Percentiles rank a stretch among this genome's conserved stretches.
These are phyloP conservation scores for Drosophila azteca DNA, from an alignment of 1,140 invertebrate genomes.

Conservation along the genomic window DNA sequence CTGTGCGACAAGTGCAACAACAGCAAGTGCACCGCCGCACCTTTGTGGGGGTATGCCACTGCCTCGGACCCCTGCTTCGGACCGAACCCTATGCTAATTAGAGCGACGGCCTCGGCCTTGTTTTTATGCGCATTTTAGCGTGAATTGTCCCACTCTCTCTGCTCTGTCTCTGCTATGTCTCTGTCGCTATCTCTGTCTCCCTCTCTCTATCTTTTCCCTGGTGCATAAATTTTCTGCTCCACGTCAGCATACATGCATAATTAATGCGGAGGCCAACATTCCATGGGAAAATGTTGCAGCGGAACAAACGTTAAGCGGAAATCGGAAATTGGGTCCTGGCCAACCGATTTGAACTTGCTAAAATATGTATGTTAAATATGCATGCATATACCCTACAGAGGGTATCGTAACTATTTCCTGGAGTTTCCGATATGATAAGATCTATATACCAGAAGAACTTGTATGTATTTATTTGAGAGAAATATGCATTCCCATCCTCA, in stretches of 20 bases:
- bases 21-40: constrained; percentile 69
- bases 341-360: constrained; percentile 26
- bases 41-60: constrained; percentile 27
- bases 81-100: constrained; percentile 71
- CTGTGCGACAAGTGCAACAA: neutral
- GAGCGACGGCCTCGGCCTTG: constrained; percentile 78
- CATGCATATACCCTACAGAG: too few species aligned
- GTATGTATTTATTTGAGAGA: too few species aligned
- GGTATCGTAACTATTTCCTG: neutral
- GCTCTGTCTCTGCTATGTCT: neutral
- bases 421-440: too few species aligned
- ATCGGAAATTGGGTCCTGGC: constrained; percentile 65
- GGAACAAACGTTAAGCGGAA: constrained; percentile 74
- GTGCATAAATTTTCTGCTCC: constrained; percentile 78
- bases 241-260: constrained; percentile 65
- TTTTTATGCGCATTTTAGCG: constrained; percentile 76
- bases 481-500: too few species aligned
- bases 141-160: constrained; percentile 56
- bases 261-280: constrained; percentile 68
- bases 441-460: too few species aligned
- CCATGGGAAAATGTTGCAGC: constrained; percentile 67
- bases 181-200: neutral
- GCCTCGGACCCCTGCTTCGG: constrained; percentile 6
- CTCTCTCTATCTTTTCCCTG: constrained; percentile 18
- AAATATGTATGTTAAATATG: too few species aligned